Percentiles rank a stretch among this genome's conserved stretches.
Evolutionary conservation across 2,113 vertebrate species (phyloP).

Genomic region (Xenopus tropicalis): UCB_Xtro_10.0 CM004448.2:37730501-37731000

Average conservation of each 20-base stretch:
- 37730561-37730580: constrained; percentile 17
- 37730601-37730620: constrained; percentile 46
- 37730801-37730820: constrained; percentile 43
- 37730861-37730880: constrained; percentile 46
- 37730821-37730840: constrained; percentile 25
- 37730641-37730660: constrained; percentile 50
- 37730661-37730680: constrained; percentile 46
- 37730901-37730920: constrained; percentile 33
- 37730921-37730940: constrained; percentile 30
- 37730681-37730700: constrained; percentile 51
- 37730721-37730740: constrained; percentile 44
- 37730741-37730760: constrained; percentile 32
- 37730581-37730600: constrained; percentile 28
- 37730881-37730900: constrained; percentile 39
- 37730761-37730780: constrained; percentile 16
- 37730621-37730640: constrained; percentile 27
- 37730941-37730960: constrained; percentile 27
- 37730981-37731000: constrained; percentile 17
- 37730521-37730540: constrained; percentile 17
- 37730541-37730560: constrained; percentile 6
- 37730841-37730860: constrained; percentile 35
- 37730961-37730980: constrained; percentile 36
- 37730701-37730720: constrained; percentile 41
- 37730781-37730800: constrained; percentile 46
- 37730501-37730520: background rate